Conservation (phyloP, 2,797 vertebrate species). For the Ptychobarbus kaznakovi region DNA sequence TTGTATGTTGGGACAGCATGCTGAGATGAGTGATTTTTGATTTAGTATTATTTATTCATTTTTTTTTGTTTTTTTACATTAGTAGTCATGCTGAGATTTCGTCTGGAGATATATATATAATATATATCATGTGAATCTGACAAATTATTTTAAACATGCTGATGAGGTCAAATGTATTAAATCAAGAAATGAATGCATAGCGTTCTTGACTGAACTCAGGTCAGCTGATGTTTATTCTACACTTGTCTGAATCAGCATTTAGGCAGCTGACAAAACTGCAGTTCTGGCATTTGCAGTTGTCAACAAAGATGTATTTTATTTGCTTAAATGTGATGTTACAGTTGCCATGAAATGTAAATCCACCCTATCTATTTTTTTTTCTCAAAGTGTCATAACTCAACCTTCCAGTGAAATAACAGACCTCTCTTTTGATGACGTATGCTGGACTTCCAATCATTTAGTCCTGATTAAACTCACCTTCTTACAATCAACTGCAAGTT, state of each 20-base stretch:
- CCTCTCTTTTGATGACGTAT: background rate
- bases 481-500: background rate
- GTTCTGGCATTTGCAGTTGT: background rate
- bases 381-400: background rate
- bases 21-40: conserved; percentile 47
- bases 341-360: background rate
- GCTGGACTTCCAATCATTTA: background rate
- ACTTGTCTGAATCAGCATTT: conserved; percentile 7
- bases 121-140: conserved; percentile 4
- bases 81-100: conserved; percentile 38
- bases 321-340: background rate
- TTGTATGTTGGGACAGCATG: conserved; percentile 53
- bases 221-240: conserved; percentile 27
- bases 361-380: background rate
- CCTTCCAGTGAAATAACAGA: background rate
- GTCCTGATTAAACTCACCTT: background rate
- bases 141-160: background rate
- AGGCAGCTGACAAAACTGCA: conserved; percentile 8
- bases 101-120: conserved; percentile 1
- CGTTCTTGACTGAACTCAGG: conserved; percentile 1
- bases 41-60: conserved; percentile 38
- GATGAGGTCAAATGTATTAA: conserved; percentile 20
- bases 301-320: background rate
- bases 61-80: background rate
- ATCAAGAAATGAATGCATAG: conserved; percentile 1